These are phyloP conservation scores for Pangasius larnaudii DNA, from an alignment of 2,797 vertebrate genomes.

Conservation along the genomic window DNA sequence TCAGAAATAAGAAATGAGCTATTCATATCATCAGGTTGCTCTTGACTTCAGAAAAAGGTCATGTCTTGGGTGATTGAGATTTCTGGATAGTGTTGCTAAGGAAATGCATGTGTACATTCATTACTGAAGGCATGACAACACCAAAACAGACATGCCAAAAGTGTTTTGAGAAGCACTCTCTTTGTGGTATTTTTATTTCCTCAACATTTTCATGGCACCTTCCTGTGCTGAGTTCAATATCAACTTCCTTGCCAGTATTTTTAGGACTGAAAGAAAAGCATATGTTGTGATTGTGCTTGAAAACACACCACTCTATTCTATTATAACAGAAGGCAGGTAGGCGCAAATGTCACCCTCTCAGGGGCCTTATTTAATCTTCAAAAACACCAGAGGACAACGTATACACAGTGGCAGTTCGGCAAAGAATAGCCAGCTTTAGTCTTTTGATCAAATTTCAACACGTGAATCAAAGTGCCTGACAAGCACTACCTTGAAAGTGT, in stretches of 20 bases:
- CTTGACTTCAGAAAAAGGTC: background rate
- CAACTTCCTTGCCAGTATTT: slow-evolving; percentile 42
- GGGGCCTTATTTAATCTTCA: slow-evolving; percentile 27
- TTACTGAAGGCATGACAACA: background rate
- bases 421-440: background rate
- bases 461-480: background rate
- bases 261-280: slow-evolving; percentile 35
- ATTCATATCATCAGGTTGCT: slow-evolving; percentile 12
- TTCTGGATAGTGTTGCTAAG: background rate
- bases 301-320: slow-evolving; percentile 37
- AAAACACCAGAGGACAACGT: slow-evolving; percentile 2
- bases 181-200: background rate
- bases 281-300: slow-evolving; percentile 37
- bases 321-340: slow-evolving; percentile 12
- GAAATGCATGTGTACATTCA: background rate
- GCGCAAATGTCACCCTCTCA: slow-evolving; percentile 29
- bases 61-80: background rate
- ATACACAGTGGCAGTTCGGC: slow-evolving; percentile 18
- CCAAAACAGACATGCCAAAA: background rate
- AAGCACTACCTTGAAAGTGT: background rate
- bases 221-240: slow-evolving; percentile 40
- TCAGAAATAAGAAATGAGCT: background rate
- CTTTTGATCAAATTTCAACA: slow-evolving; percentile 16
- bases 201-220: slow-evolving; percentile 2
- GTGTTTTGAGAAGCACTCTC: background rate